These are phyloP conservation scores for Chloropsis hardwickii DNA, from an alignment of 2,113 vertebrate species.

Conservation along the genomic window DNA sequence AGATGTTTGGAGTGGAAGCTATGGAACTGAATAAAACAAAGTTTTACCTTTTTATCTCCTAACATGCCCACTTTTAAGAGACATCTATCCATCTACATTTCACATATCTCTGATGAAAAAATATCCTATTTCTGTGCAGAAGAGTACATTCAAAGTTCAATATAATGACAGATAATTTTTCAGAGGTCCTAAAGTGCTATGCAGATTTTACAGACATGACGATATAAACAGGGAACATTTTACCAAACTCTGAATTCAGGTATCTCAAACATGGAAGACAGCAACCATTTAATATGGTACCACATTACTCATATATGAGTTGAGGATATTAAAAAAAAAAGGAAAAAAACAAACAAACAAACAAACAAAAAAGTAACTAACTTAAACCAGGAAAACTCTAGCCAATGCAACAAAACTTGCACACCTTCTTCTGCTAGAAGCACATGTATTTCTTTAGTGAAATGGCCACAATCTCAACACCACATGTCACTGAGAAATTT, in stretches of 20 bases:
- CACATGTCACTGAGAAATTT: background rate
- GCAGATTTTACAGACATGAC: background rate
- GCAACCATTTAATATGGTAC: background rate
- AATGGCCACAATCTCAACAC: background rate
- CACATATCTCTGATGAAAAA: background rate
- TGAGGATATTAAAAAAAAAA: background rate
- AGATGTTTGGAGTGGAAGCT: background rate
- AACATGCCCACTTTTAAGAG: background rate
- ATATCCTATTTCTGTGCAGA: background rate
- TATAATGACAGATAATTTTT: background rate
- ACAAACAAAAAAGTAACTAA: background rate
- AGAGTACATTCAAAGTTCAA: background rate
- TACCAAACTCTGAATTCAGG: background rate
- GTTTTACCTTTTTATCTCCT: background rate
- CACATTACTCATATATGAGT: background rate
- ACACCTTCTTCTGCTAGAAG: background rate
- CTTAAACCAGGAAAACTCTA: background rate
- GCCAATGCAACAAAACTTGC: background rate
- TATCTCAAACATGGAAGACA: background rate
- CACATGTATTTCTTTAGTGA: background rate
- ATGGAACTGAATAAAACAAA: background rate
- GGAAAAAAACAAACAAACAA: no score
- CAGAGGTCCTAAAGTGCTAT: background rate
- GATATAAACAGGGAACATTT: background rate
- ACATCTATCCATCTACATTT: background rate